Conservation (phyloP, 2,888 invertebrate genomes). For the Chalcis sispes region DNA sequence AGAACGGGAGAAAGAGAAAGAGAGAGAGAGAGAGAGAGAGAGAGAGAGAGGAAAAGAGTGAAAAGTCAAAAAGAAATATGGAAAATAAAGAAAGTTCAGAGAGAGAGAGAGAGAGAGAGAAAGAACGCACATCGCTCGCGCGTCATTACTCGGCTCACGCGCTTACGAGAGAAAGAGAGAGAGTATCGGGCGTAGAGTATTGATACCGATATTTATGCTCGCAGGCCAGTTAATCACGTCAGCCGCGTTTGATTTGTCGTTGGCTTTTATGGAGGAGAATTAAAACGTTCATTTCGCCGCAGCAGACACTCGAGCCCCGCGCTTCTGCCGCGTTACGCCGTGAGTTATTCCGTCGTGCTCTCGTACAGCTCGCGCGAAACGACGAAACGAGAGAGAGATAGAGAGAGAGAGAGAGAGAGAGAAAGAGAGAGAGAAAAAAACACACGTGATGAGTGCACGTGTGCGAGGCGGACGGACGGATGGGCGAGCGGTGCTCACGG, state of each 20-base stretch:
- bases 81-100: slow-evolving; percentile 40
- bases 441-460: slow-evolving; percentile 43
- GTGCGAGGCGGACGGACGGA: slow-evolving; percentile 9
- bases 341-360: slow-evolving; percentile 70
- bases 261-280: slow-evolving; percentile 75
- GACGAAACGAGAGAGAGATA: slow-evolving; percentile 51
- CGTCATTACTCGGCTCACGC: slow-evolving; percentile 31
- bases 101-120: background rate
- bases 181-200: slow-evolving; percentile 68
- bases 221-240: slow-evolving; percentile 74
- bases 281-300: slow-evolving; percentile 75
- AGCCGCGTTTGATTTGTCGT: slow-evolving; percentile 75
- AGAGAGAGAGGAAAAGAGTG: background rate
- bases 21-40: background rate
- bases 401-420: too few species aligned
- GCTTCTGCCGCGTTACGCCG: slow-evolving; percentile 58
- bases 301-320: slow-evolving; percentile 73
- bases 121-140: background rate
- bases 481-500: background rate
- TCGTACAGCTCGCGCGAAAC: too few species aligned
- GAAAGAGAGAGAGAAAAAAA: slow-evolving; percentile 45
- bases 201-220: slow-evolving; percentile 75
- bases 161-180: too few species aligned
- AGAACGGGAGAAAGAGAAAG: background rate
- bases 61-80: slow-evolving; percentile 42